Evolutionary conservation across 2,888 invertebrate species (phyloP).

Genomic region (Meliscaeva auricollis): DNA sequence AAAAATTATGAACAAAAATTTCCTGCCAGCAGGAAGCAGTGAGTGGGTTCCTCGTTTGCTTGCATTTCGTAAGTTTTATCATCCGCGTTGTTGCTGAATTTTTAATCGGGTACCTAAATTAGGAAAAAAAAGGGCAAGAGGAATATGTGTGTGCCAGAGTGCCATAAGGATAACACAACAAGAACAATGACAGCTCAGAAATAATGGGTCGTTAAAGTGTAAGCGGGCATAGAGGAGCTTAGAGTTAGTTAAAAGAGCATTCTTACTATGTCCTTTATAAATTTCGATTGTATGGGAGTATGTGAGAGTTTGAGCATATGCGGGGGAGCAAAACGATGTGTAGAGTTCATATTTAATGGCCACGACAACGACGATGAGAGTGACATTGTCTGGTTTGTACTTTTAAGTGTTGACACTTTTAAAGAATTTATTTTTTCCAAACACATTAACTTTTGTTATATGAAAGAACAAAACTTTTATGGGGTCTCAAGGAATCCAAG

Average conservation of each 20-base stretch:
- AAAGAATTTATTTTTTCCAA: background rate
- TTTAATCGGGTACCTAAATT: constrained; percentile 65
- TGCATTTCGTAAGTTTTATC: constrained; percentile 40
- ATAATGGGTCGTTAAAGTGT: constrained; percentile 36
- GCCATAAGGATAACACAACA: constrained; percentile 29
- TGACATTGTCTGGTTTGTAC: background rate
- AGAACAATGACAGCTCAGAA: constrained; percentile 48
- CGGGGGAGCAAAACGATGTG: constrained; percentile 15
- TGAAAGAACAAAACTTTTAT: no score
- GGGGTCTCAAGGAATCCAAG: no score
- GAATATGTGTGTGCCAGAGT: constrained; percentile 15
- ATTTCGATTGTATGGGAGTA: background rate
- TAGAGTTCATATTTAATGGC: constrained; percentile 26
- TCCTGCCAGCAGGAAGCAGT: background rate
- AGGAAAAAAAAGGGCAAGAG: constrained; percentile 20
- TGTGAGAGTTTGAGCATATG: background rate
- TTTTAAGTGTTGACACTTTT: constrained; percentile 18
- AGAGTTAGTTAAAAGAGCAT: constrained; percentile 54
- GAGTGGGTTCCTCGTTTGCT: constrained; percentile 10
- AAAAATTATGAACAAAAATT: background rate
- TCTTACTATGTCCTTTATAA: constrained; percentile 27
- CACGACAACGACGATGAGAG: background rate
- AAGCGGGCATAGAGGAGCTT: constrained; percentile 8
- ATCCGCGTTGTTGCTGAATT: constrained; percentile 43
- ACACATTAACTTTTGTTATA: no score